phyloP scores from a whole-genome alignment of 2,113 vertebrate genomes.

The Seriola dumerili region DNA sequence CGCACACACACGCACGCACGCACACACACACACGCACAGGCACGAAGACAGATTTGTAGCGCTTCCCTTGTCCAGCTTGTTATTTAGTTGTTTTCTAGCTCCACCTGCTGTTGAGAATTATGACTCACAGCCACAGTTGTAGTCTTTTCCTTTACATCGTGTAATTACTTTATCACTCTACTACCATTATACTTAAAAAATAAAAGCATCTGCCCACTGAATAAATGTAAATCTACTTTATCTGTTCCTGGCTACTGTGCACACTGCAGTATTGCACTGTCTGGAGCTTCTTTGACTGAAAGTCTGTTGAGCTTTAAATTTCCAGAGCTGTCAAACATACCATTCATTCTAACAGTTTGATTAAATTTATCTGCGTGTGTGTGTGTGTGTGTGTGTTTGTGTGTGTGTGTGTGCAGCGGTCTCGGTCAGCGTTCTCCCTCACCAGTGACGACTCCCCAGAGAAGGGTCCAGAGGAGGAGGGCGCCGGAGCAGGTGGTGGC shows the following conservation, averaged over 20 bases:
- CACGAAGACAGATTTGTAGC: not conserved
- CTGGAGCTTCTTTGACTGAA: not conserved
- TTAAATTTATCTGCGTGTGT: slow-evolving; percentile 9
- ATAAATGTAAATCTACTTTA: not conserved
- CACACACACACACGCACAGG: not conserved
- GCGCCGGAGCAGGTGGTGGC: slow-evolving; percentile 39
- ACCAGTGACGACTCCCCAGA: slow-evolving; percentile 85
- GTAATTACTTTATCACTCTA: not conserved
- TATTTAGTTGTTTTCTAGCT: slow-evolving; percentile 48
- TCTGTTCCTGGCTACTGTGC: not conserved
- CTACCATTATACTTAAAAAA: no score
- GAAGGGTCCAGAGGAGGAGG: slow-evolving; percentile 79
- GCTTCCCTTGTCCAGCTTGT: not conserved
- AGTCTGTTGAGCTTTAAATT: not conserved
- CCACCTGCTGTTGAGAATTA: slow-evolving; percentile 67
- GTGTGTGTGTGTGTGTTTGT: slow-evolving; percentile 42
- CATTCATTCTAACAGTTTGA: not conserved
- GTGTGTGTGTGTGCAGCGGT: slow-evolving; percentile 81
- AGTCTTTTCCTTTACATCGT: slow-evolving; percentile 4
- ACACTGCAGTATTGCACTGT: slow-evolving; percentile 3
- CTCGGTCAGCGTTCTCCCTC: slow-evolving; percentile 89
- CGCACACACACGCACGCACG: not conserved
- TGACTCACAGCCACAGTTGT: slow-evolving; percentile 14
- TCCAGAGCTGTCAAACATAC: not conserved
- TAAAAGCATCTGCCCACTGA: no score